These are phyloP conservation scores for Heliconius erato DNA, from an alignment of 2,888 invertebrate species.

Conservation along the genomic window DNA sequence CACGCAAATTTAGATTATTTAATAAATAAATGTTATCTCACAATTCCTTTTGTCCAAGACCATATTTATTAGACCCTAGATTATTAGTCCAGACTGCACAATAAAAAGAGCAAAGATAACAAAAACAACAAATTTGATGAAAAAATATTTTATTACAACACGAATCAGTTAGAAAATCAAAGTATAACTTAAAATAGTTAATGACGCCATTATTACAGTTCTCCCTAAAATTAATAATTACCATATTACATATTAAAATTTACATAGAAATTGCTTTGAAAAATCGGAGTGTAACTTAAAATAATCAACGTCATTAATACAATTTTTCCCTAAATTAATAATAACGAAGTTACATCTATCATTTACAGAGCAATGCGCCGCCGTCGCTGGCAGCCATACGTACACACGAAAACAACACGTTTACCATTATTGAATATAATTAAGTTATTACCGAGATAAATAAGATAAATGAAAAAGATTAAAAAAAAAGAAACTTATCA, in stretches of 20 bases:
- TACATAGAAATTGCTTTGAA: slow-evolving; percentile 59
- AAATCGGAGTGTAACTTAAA: slow-evolving; percentile 65
- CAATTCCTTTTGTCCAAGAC: too few species aligned
- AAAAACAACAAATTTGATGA: slow-evolving; percentile 49
- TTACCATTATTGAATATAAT: slow-evolving; percentile 6
- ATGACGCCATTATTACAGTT: slow-evolving; percentile 53
- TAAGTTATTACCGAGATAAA: slow-evolving; percentile 13
- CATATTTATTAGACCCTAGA: too few species aligned
- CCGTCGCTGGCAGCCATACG: slow-evolving; percentile 34
- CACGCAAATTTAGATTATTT: neutral
- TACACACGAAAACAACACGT: slow-evolving; percentile 36
- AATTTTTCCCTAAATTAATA: slow-evolving; percentile 60
- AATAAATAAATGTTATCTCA: too few species aligned
- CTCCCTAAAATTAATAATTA: slow-evolving; percentile 58
- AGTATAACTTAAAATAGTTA: slow-evolving; percentile 58
- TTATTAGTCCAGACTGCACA: too few species aligned
- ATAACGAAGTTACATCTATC: slow-evolving; percentile 3
- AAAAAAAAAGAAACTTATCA: slow-evolving; percentile 37
- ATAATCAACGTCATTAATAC: slow-evolving; percentile 48
- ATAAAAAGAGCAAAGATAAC: slow-evolving; percentile 35
- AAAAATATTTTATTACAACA: slow-evolving; percentile 74
- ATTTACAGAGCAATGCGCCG: slow-evolving; percentile 60
- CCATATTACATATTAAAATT: slow-evolving; percentile 8
- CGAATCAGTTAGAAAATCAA: slow-evolving; percentile 66
- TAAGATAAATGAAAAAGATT: slow-evolving; percentile 11